Evolutionary conservation across 2,797 vertebrate genomes (phyloP), one percentile per base, ranked within the genome.

Genomic region (Rousettus madagascariensis): DNA sequence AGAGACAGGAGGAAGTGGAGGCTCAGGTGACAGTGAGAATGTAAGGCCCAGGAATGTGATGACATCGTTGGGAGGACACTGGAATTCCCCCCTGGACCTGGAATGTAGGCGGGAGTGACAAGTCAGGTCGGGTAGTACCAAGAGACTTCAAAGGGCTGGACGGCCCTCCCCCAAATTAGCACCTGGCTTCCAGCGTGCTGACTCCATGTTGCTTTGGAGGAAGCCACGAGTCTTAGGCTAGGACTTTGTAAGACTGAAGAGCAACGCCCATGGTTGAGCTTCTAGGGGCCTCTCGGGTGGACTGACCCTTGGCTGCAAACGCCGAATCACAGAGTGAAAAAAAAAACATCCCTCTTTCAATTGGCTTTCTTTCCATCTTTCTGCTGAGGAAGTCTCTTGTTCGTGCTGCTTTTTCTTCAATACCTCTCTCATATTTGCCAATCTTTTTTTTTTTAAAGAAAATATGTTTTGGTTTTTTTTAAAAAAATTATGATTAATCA

Each of bases 1-100:
- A 1, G 3, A 57, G 71, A 79, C 12, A 72, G n/a, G 84, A 87
- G 66, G 91, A 89, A 96, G 83, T 28, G 0, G 12, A 78, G 66
- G 41, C 36, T 26, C 55, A 49, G 69, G 61, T 86, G 93, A 90
- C 71, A 69, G 53, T 5, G 49, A 68, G 46, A 43, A 61, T 8
- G 68, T 49, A 49, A 94, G 86, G 10, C 77, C 63, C 36, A 36
- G 49, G 96, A 90, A 96, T 87, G 46, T 0, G 0, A 55, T 43
- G 94, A 85, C 83, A 75, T 92, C 89, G 89, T 84, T 74, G 30
- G 30, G 5, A 80, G 61, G 88, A 41, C 46, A 6, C 20, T 43
- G 91, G 95, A 85, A 87, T 87, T 90, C 93, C 93, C 82, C 84
- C 84, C 8, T 43, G 86, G 49, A 46, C 51, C 33, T 86, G 43